These are phyloP conservation scores for Plotosus lineatus DNA, from an alignment of 2,113 vertebrate species.

Conservation along the genomic window DNA sequence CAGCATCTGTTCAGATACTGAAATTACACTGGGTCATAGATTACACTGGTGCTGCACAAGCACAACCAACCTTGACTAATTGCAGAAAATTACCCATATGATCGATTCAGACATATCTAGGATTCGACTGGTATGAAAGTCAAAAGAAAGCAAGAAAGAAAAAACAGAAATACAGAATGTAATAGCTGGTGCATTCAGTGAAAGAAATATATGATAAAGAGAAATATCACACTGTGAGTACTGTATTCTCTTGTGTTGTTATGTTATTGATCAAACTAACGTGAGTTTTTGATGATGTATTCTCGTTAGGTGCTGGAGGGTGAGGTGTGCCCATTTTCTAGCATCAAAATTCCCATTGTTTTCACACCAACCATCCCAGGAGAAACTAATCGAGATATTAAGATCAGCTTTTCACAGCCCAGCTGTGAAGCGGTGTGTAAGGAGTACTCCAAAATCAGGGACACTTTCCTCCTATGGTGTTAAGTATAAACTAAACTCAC, in stretches of 20 bases:
- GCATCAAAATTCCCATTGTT: conserved; percentile 76
- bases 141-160: neutral
- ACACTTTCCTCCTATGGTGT: neutral
- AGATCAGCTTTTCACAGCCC: conserved; percentile 76
- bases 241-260: neutral
- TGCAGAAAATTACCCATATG: conserved; percentile 54
- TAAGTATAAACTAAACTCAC: neutral
- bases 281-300: neutral
- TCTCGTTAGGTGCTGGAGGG: conserved; percentile 73
- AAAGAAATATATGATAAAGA: neutral
- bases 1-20: neutral
- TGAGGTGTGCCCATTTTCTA: conserved; percentile 80
- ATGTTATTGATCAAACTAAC: neutral
- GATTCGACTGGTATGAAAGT: conserved; percentile 19
- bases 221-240: too few relatives aligned
- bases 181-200: neutral
- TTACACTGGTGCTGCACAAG: conserved; percentile 18
- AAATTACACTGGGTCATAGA: conserved; percentile 35
- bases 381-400: conserved; percentile 68
- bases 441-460: conserved; percentile 44
- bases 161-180: neutral
- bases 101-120: conserved; percentile 54
- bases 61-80: conserved; percentile 11
- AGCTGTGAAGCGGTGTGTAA: conserved; percentile 79
- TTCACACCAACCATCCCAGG: conserved; percentile 84